Percentiles rank a stretch among this genome's conserved stretches.
These are phyloP conservation scores for Pyrocephalus nanus DNA, from an alignment of 2,797 vertebrate genomes.

Conservation along the genomic window DNA sequence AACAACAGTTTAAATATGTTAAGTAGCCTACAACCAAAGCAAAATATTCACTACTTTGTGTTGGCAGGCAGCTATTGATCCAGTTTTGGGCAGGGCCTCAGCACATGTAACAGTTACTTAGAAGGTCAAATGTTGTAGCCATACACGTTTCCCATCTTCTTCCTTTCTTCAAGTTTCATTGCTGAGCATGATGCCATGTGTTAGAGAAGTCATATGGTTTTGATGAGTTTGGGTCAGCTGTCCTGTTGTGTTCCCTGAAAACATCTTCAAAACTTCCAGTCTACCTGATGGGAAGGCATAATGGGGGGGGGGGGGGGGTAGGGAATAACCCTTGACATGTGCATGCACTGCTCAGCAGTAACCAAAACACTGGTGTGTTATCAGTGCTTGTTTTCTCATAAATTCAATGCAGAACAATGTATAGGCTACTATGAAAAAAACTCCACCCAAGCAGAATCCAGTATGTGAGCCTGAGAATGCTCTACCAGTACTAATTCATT, in stretches of 20 bases:
- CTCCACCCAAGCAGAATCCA: background rate
- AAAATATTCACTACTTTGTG: background rate
- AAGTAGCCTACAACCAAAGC: background rate
- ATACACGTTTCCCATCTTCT: fast-evolving
- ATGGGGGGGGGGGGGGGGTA: no score
- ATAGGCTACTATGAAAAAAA: background rate
- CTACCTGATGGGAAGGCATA: background rate
- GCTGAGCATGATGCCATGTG: background rate
- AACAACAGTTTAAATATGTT: background rate
- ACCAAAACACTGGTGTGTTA: background rate
- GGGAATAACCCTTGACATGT: background rate
- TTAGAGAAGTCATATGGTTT: background rate
- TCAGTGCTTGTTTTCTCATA: background rate
- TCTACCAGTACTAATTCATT: background rate
- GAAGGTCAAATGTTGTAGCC: background rate
- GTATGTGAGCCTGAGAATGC: background rate
- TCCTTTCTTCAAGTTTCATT: background rate
- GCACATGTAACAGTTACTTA: background rate
- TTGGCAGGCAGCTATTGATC: background rate
- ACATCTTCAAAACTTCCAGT: background rate
- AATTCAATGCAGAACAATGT: background rate
- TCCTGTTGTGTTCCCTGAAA: background rate
- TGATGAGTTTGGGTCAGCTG: background rate
- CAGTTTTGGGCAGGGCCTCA: background rate
- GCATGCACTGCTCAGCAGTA: background rate